Evolutionary conservation across 2,797 vertebrate species (phyloP), one percentile per base, ranked within the genome.

Genomic region (Microctenopoma steveboyesi): DNA sequence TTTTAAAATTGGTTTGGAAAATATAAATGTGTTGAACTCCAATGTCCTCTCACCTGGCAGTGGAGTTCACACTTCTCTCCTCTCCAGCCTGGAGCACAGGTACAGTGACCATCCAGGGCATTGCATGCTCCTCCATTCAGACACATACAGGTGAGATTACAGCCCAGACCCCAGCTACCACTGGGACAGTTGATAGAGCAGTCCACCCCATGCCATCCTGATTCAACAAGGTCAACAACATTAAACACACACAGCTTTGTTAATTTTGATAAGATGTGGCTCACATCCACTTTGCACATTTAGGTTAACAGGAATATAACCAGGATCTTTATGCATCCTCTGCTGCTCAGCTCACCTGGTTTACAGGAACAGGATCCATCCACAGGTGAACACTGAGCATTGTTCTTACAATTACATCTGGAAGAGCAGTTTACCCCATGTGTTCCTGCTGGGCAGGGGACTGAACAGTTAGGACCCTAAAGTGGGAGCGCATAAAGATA

Each of bases 141-240:
- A 78, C 98, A 99, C 43, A 86, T 91, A 61, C 98, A 99, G 4
- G 95, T 97, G 49, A 94, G 85, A 85, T 97, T 96, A 75, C 98
- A 99, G 83, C 95, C 94, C 81, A 96, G 93, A 61, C 98, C 97
- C 97, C 97, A 99, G 0, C 90, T 95, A 0, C 96, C 97, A 4
- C 97, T 97, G 76, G 98, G 96, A 52, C 98, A 99, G 88, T 95
- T 95, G 88, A 98, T 95, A 56, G 97, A 99, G 85, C 98, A 99
- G 89, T 98, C 96, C 49, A 98, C 95, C 1, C 97, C 97, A 2
- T 98, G 95, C 97, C 97, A 98, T 8, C 97, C 98, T 99, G 90
- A n/a, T 14, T 3, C 58, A 11, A 64, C 18, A 43, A 46, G 8
- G n/a, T 9, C 43, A 48, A 1, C 28, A 12, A 14, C 13, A 42